These are phyloP conservation scores for Pampus argenteus DNA, from an alignment of 2,797 vertebrate genomes.

Conservation along the genomic window DNA sequence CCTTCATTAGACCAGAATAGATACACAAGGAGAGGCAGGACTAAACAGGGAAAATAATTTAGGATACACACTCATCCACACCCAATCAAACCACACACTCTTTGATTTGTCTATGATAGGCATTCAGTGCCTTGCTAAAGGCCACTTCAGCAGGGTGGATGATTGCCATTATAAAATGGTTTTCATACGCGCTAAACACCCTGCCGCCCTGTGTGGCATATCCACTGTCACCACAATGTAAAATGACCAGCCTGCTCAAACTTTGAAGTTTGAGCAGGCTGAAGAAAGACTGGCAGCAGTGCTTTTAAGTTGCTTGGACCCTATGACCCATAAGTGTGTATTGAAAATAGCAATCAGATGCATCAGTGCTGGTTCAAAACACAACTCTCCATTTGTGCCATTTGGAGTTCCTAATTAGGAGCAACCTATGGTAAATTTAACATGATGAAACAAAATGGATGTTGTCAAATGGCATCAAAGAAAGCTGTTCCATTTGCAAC, in stretches of 20 bases:
- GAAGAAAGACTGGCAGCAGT: not conserved
- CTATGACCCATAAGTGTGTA: constrained; percentile 8
- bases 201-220: constrained; percentile 17
- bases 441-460: not conserved
- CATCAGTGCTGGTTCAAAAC: constrained; percentile 9
- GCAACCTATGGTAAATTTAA: not conserved
- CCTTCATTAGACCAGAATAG: constrained; percentile 89
- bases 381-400: not conserved
- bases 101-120: not conserved
- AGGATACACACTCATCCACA: constrained; percentile 20
- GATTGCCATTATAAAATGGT: constrained; percentile 4
- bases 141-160: constrained; percentile 4
- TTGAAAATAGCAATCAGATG: constrained; percentile 16
- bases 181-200: constrained; percentile 24
- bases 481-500: not conserved
- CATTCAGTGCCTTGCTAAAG: constrained; percentile 13
- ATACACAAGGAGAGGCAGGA: constrained; percentile 44
- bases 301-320: constrained; percentile 22
- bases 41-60: not conserved
- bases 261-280: not conserved
- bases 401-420: constrained; percentile 19
- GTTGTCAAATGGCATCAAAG: not conserved
- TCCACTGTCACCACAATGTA: constrained; percentile 33
- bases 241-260: too few relatives aligned
- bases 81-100: constrained; percentile 16